Base-by-base conservation (phyloP, 2,888 invertebrate species). In the Cryptops parisi region DNA sequence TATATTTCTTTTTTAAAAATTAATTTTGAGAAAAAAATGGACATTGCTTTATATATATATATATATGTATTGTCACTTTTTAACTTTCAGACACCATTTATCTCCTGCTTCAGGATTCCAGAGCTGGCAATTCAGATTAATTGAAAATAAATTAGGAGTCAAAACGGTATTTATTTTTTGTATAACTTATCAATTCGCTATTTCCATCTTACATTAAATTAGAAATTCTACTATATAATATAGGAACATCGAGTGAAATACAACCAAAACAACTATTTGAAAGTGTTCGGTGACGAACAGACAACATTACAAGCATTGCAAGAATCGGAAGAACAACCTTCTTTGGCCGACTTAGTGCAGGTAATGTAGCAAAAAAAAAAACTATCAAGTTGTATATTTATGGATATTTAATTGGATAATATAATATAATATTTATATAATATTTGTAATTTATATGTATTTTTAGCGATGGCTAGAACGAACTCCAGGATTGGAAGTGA, bases 61-160 rank as follows among this genome's bases (percentile, higher is more conserved):
- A n/a, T n/a, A n/a, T n/a, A n/a, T n/a, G n/a, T n/a, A n/a, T n/a
- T n/a, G n/a, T n/a, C n/a, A n/a, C n/a, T n/a, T n/a, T n/a, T 44
- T 54, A 54, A 39, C 50, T 58, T 63, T 9, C 57, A 79, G 97
- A 47, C 79, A 84, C 59, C 89, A 89, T 66, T 73, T 98, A 38
- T 82, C 87, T 12, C 89, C 97, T 0, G 94, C 97, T 0, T 97
- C 97, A 0, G 98, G 98, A 1, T 98, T 98, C 68, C 98, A 98
- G 68, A 96, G 94, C 64, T 71, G 94, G 38, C 91, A 98, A 69
- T 98, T 98, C 69, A 80, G 98, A 17, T 73, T 98, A 21, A 72
- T 98, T 53, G 98, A 98, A 72, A 98, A 97, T 67, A 97, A 96
- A 64, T 66, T 80, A n/a, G 80, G 80, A 27, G 67, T 79, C 1